phyloP scores from a whole-genome alignment of 2,888 invertebrate species.

The Melieria omissa region DNA sequence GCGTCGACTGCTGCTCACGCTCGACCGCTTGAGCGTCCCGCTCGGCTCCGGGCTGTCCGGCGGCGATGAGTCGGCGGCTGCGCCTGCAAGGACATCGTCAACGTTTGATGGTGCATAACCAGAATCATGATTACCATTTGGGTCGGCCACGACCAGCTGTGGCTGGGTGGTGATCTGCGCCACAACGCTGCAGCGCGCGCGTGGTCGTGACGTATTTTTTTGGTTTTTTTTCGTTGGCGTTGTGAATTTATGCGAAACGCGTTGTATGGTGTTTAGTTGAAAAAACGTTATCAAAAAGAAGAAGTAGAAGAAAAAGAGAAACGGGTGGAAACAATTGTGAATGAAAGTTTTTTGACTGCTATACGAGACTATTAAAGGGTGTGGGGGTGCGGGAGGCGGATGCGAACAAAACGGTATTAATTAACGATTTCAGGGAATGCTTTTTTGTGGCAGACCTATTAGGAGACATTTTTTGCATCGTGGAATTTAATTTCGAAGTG shows the following conservation, averaged over 20 bases:
- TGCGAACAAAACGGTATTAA: too few relatives aligned
- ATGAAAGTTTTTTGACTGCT: background rate
- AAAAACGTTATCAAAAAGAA: constrained; percentile 7
- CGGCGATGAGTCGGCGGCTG: constrained; percentile 68
- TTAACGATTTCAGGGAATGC: too few relatives aligned
- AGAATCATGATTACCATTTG: constrained; percentile 86
- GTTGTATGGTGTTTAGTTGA: constrained; percentile 15
- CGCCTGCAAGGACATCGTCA: constrained; percentile 70
- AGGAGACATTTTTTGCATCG: too few relatives aligned
- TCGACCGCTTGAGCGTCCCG: constrained; percentile 60
- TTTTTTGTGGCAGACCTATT: too few relatives aligned
- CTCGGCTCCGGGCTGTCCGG: constrained; percentile 68
- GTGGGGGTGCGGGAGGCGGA: too few relatives aligned
- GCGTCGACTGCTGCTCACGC: constrained; percentile 60
- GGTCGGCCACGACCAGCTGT: constrained; percentile 73
- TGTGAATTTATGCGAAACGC: constrained; percentile 18
- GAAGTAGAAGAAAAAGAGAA: background rate
- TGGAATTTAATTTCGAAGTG: too few relatives aligned
- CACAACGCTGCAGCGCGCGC: constrained; percentile 67
- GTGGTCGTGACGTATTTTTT: background rate
- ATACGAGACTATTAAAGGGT: too few relatives aligned
- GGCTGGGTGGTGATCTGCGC: constrained; percentile 71
- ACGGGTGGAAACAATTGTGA: background rate
- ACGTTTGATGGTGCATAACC: constrained; percentile 80
- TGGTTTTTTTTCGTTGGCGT: background rate